Evolutionary conservation across 92 coral and sea anemone species (phyloP).

Genomic region (Plumapathes pennacea): DNA sequence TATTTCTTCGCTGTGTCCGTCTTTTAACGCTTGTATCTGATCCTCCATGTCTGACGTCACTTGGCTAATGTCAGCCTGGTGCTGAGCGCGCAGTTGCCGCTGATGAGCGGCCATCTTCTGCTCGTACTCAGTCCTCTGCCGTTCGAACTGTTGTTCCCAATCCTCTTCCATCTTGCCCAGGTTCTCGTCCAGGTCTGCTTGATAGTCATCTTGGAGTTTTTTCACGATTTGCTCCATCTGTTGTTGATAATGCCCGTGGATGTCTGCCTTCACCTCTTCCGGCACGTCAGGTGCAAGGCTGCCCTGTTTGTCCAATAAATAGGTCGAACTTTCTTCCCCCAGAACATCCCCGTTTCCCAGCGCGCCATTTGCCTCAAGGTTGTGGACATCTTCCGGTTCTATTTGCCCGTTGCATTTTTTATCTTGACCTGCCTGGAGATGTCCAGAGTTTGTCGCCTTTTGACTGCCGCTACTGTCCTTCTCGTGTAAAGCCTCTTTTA

Average conservation of each 20-base stretch:
- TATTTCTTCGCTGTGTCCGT: slow-evolving; percentile 74
- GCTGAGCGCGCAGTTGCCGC: slow-evolving; percentile 77
- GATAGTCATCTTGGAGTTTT: slow-evolving; percentile 75
- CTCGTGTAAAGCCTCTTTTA: slow-evolving; percentile 36
- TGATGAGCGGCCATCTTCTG: slow-evolving; percentile 81
- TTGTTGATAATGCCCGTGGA: slow-evolving; percentile 65
- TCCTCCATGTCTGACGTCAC: slow-evolving; percentile 96
- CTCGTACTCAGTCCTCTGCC: slow-evolving; percentile 82
- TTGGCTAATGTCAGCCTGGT: slow-evolving; percentile 86
- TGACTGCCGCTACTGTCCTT: no score
- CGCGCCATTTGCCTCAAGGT: slow-evolving; percentile 24
- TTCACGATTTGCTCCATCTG: slow-evolving; percentile 72
- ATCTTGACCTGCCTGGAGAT: no score
- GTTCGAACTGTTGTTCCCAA: slow-evolving; percentile 79
- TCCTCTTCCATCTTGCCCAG: slow-evolving; percentile 75
- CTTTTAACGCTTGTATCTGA: slow-evolving; percentile 83
- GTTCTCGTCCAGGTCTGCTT: slow-evolving; percentile 83
- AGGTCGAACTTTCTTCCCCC: no score
- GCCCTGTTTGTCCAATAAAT: no score
- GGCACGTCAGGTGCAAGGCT: slow-evolving; percentile 16
- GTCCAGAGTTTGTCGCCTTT: no score
- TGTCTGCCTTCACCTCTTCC: slow-evolving; percentile 48
- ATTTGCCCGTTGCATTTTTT: neutral
- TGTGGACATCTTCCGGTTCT: neutral
- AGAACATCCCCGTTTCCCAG: slow-evolving; percentile 12